Percentiles rank a stretch among this genome's conserved stretches.
Conservation (phyloP, 2,797 vertebrate genomes). For the Molossus molossus region DNA sequence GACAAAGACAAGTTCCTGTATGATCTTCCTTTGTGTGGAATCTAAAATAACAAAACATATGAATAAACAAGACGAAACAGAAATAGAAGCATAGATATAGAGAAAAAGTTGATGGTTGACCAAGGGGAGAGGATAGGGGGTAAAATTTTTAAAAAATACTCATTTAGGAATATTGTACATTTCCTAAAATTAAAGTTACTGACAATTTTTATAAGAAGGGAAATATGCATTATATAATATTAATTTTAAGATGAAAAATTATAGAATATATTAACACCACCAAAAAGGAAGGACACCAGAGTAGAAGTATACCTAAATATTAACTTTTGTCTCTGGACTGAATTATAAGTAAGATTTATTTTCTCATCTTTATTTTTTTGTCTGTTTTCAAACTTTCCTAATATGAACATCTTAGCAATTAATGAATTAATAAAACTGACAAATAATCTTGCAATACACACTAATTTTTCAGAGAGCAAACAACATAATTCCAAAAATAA, state of each 20-base stretch:
- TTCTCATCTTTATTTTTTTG: background rate
- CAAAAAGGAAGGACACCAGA: background rate
- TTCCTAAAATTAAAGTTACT: constrained; percentile 13
- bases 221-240: constrained; percentile 35
- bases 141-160: background rate
- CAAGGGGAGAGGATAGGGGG: too few species aligned
- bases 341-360: constrained; percentile 33
- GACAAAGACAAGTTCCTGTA: background rate
- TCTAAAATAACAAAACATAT: background rate
- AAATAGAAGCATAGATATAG: background rate
- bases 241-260: constrained; percentile 40
- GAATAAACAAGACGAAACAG: background rate
- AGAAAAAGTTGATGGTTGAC: background rate
- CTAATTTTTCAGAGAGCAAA: background rate
- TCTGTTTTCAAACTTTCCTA: constrained; percentile 1
- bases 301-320: background rate
- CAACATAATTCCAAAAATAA: background rate
- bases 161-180: background rate
- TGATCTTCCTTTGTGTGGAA: background rate
- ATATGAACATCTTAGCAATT: background rate
- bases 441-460: background rate
- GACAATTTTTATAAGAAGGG: background rate
- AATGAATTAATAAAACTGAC: constrained; percentile 18
- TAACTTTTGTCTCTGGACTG: background rate
- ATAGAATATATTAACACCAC: background rate